Conservation (phyloP, 2,797 vertebrate genomes). For the Tragelaphus oryx region DNA sequence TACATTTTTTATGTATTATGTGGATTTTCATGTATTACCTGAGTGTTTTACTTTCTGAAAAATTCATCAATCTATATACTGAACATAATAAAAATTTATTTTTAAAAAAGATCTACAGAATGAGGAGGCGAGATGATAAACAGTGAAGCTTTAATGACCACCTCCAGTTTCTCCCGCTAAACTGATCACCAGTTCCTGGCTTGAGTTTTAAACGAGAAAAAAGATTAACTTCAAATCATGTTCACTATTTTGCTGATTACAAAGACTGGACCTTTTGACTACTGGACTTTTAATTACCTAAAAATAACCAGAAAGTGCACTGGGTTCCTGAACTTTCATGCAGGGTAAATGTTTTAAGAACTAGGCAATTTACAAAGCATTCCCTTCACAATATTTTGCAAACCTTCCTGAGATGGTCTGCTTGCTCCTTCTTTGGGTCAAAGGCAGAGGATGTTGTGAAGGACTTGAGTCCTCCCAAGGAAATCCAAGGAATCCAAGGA, state of each 20-base stretch:
- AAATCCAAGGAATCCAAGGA: background rate
- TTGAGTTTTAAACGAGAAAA: background rate
- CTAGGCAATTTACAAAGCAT: background rate
- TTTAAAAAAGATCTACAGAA: background rate
- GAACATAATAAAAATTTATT: background rate
- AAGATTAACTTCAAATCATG: background rate
- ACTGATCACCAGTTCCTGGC: background rate
- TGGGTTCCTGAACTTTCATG: background rate
- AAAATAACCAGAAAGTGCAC: background rate
- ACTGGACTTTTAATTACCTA: background rate
- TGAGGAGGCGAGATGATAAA: background rate
- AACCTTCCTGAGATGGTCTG: background rate
- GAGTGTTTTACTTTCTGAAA: background rate
- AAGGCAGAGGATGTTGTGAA: background rate
- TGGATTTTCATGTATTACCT: background rate
- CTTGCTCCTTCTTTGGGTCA: background rate
- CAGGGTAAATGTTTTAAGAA: background rate
- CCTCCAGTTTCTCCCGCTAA: background rate
- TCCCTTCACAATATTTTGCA: background rate
- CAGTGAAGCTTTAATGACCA: background rate
- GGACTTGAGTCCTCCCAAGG: background rate
- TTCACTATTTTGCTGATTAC: background rate
- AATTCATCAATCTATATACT: background rate
- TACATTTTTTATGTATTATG: background rate
- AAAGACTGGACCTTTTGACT: background rate